phyloP scores from a whole-genome alignment of 2,113 vertebrate genomes.

The Spermophilus dauricus region DNA sequence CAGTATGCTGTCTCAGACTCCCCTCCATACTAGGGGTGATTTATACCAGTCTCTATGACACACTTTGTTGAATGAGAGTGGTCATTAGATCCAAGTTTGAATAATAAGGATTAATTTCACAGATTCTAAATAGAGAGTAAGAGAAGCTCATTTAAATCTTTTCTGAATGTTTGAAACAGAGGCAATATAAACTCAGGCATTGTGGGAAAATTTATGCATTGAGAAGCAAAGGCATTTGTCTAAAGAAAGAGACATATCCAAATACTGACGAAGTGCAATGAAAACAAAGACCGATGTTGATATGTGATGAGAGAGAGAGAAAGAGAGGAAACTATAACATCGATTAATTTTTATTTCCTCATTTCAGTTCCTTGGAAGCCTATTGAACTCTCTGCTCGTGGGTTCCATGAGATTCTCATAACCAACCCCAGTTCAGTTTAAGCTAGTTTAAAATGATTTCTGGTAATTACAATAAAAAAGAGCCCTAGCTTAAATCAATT shows the following conservation, averaged over 20 bases:
- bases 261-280: neutral
- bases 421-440: neutral
- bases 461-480: neutral
- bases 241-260: neutral
- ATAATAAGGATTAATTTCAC: neutral
- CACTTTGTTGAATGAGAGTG: neutral
- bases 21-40: neutral
- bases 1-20: neutral
- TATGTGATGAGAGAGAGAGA: too few species aligned
- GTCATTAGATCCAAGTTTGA: neutral
- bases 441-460: neutral
- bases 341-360: constrained; percentile 30
- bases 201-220: neutral
- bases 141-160: neutral
- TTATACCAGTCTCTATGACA: neutral
- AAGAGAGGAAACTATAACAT: neutral
- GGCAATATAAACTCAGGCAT: neutral
- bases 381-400: neutral
- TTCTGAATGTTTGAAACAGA: neutral
- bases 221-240: neutral
- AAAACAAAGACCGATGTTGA: neutral
- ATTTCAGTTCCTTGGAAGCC: neutral
- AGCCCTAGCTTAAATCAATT: neutral
- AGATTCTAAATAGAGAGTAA: constrained; percentile 7
- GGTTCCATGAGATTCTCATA: neutral